phyloP scores from a whole-genome alignment of 2,888 invertebrate genomes.

The Taenaris catops region DNA sequence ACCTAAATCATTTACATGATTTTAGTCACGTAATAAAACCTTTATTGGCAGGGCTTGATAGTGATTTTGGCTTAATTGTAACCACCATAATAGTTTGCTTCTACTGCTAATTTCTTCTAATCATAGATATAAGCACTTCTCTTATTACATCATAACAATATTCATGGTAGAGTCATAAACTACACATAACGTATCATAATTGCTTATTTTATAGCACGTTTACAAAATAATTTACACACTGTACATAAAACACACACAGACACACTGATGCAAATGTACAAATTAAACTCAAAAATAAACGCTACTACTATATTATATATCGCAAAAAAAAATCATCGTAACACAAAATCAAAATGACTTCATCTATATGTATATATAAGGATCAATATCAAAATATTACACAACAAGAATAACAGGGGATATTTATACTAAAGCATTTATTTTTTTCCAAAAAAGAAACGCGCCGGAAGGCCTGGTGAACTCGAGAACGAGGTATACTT shows the following conservation, averaged over 20 bases:
- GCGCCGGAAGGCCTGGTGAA: constrained; percentile 87
- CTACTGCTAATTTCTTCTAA: constrained; percentile 12
- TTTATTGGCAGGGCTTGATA: constrained; percentile 13
- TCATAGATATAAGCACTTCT: constrained; percentile 7
- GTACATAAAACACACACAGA: constrained; percentile 9
- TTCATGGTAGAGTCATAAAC: too few species aligned
- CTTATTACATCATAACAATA: too few species aligned
- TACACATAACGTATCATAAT: constrained; percentile 6
- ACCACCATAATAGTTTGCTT: constrained; percentile 9
- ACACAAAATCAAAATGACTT: constrained; percentile 13
- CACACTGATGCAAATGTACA: too few species aligned
- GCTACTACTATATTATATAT: too few species aligned
- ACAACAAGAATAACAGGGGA: constrained; percentile 68
- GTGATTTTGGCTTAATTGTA: constrained; percentile 17
- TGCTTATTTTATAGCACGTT: constrained; percentile 8
- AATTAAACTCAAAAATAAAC: too few species aligned
- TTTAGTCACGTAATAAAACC: constrained; percentile 3
- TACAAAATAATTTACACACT: constrained; percentile 6
- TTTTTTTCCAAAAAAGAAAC: constrained; percentile 82
- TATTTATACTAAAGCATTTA: constrained; percentile 67
- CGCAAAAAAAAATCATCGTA: constrained; percentile 1
- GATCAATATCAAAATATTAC: constrained; percentile 35
- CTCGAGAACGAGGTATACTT: constrained; percentile 85
- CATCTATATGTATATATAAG: constrained; percentile 18
- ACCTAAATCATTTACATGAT: constrained; percentile 5